Conservation (phyloP, 1,140 invertebrate species). For the Cyrtorhinus lividipennis region DNA sequence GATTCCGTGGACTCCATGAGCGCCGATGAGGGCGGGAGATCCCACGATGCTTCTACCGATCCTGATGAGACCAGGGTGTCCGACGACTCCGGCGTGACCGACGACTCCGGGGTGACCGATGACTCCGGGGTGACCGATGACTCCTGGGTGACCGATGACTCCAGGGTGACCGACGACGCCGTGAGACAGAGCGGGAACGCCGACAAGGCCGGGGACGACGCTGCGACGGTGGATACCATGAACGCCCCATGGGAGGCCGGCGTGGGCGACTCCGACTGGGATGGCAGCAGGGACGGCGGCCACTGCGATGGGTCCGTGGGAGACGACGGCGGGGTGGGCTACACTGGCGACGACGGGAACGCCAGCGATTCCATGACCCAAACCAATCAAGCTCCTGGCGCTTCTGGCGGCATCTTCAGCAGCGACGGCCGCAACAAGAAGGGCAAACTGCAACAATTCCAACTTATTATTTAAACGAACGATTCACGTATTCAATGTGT, state of each 20-base stretch:
- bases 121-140: not conserved
- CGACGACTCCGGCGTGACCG: not conserved
- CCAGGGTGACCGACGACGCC: too few species aligned
- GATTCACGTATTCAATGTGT: too few species aligned
- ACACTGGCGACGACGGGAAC: not conserved
- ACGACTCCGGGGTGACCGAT: not conserved
- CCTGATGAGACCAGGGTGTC: not conserved
- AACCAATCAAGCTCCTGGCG: not conserved
- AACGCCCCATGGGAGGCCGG: not conserved
- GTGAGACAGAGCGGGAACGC: not conserved
- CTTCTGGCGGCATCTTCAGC: not conserved
- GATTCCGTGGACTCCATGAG: not conserved
- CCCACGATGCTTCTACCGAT: not conserved
- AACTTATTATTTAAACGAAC: too few species aligned
- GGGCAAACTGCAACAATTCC: not conserved
- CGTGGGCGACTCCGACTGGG: not conserved
- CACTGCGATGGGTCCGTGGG: not conserved
- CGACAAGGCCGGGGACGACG: not conserved
- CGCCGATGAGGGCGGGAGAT: not conserved
- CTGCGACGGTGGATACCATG: slow-evolving; percentile 4
- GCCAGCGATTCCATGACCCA: not conserved
- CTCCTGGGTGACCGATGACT: not conserved
- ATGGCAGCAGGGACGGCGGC: not conserved
- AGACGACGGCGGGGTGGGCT: not conserved
- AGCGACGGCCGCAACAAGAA: not conserved